Evolutionary conservation across 2,113 vertebrate genomes (phyloP), one percentile per base, ranked within the genome.

Genomic region (Cephalopholis sonnerati): DNA sequence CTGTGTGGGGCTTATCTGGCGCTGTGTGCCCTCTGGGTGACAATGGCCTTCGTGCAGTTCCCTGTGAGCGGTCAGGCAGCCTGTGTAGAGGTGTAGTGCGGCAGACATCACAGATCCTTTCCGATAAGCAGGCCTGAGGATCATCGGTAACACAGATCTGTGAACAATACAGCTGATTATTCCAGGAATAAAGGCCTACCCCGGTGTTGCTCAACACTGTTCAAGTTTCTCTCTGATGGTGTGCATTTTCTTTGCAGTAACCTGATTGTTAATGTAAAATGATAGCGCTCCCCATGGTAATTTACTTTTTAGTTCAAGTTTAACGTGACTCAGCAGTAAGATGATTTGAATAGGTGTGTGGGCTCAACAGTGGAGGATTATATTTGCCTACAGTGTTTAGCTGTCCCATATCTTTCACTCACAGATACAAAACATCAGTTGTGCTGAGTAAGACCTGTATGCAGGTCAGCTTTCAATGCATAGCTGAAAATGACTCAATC

Each of bases 241-340:
- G 50, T 87, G 67, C 83, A 55, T 77, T 84, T 91, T 85, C 55
- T 71, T 81, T 83, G 73, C 77, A 74, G 77, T 77, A 87, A 93
- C 81, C 79, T 46, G 83, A 91, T 77, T 89, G 86, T 89, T 84
- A 81, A 79, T 85, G 91, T 92, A 89, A 92, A 83, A 82, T 82
- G 90, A 93, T 88, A 85, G 79, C 50, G 17, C 65, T 75, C 66
- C 4, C 51, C 25, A 51, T 73, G 53, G 65, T 82, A 75, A 85
- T 90, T 89, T 81, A 69, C 72, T 67, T 74, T 88, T 55, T 59
- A 82, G 79, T 79, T 90, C 79, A 77, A 55, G 69, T 92, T 89
- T 59, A 89, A 62, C 64, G 48, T 66, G 79, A 91, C 82, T 92
- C 82, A 65, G 71, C 83, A 66, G 46, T 57, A 64, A 46, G 57